phyloP scores from a whole-genome alignment of 2,797 vertebrate genomes.

The Pelochelys cantorii region DNA sequence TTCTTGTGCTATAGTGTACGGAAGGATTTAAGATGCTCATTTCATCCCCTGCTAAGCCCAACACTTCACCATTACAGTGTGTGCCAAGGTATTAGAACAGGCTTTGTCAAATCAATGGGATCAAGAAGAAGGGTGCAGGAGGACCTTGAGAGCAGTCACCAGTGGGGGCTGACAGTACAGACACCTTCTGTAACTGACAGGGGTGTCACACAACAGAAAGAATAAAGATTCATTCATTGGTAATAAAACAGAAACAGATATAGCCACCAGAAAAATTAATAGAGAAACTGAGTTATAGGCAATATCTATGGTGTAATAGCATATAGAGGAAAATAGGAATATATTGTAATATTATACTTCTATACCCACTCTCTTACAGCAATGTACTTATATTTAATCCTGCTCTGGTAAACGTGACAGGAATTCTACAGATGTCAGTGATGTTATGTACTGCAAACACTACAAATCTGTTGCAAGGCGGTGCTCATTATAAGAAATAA shows the following conservation, averaged over 20 bases:
- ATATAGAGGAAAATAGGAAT: neutral
- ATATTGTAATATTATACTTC: neutral
- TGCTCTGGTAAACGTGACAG: constrained; percentile 23
- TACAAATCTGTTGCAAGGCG: constrained; percentile 63
- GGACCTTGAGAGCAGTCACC: neutral
- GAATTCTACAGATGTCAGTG: constrained; percentile 44
- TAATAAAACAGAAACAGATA: constrained; percentile 4
- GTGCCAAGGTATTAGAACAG: neutral
- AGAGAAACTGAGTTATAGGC: neutral
- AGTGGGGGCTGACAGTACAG: neutral
- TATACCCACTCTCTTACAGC: constrained; percentile 19
- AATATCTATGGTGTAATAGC: neutral
- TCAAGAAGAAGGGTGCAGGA: neutral
- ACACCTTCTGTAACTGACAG: neutral
- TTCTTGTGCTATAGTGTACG: rapidly evolving
- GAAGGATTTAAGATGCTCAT: neutral
- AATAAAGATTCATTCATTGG: neutral
- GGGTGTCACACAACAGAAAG: neutral
- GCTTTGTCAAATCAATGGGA: neutral
- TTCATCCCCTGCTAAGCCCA: neutral
- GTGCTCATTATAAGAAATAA: constrained; percentile 69
- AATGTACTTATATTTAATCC: constrained; percentile 62
- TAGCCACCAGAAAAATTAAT: neutral
- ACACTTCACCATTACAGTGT: neutral
- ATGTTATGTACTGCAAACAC: constrained; percentile 48